Evolutionary conservation across 2,888 invertebrate genomes (phyloP), one percentile per base, ranked within the genome.

Genomic region (Cryptocheilus praepositus): DNA sequence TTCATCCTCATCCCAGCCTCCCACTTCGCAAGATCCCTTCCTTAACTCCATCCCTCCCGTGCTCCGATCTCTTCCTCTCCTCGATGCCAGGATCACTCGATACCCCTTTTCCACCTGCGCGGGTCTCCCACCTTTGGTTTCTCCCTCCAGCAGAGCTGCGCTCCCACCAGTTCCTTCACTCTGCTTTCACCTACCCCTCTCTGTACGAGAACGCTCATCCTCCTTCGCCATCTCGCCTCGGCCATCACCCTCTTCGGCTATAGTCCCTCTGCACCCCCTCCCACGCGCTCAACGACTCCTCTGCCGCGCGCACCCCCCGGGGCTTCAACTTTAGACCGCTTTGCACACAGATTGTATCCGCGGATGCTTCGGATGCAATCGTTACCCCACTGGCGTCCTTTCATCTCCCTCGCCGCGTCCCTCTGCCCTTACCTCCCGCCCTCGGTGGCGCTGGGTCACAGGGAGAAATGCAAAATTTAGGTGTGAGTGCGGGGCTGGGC

Each of bases 311-410:
- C 56, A 60, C 52, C 58, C 69, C 36, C 36, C 36, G 36, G 69
- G 64, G 73, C 65, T 72, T 61, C 77, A 79, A 76, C 82, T 79
- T 76, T 66, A 73, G 72, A 66, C 76, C 80, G 81, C 81, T 85
- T 85, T 83, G 78, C 85, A 84, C 85, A 83, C 85, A 84, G 85
- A 85, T 84, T 85, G 85, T 83, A 83, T 81, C 78, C 69, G 71
- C 67, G 76, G 83, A 82, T 83, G 80, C 80, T 73, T 76, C 74
- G 77, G 82, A 80, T 84, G 83, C 84, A 83, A 83, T 82, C 83
- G 79, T 83, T 83, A 83, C 83, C 77, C 73, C 70, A 71, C 73
- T 69, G 64, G 67, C 46, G 21, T 57, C n/a, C 57, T 45, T 44
- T 22, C 18, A 11, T 58, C 57, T 58, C 22, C 21, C 43, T 19